Percentiles rank a stretch among this genome's conserved stretches.
Conservation (phyloP, 2,888 invertebrate genomes). For the Abrostola triplasia region DNA sequence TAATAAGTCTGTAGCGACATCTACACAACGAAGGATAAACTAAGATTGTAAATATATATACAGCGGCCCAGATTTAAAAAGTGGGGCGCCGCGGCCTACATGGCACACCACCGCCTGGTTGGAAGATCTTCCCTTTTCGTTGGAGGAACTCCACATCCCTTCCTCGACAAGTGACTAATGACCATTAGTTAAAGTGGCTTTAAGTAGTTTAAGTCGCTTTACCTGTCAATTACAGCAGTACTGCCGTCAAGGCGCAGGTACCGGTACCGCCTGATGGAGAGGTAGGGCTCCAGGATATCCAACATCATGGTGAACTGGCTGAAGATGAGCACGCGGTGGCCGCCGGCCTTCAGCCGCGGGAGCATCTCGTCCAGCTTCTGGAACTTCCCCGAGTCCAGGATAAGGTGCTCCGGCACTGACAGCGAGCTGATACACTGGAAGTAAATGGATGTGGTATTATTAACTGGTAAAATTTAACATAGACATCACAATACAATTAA, state of each 20-base stretch:
- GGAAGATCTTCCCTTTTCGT: too few relatives aligned
- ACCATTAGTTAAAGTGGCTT: background rate
- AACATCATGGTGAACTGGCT: conserved; percentile 99
- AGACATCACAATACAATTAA: too few relatives aligned
- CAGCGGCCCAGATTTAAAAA: too few relatives aligned
- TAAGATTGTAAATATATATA: too few relatives aligned
- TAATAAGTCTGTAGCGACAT: too few relatives aligned
- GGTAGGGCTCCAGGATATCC: conserved; percentile 96
- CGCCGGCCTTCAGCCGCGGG: conserved; percentile 91
- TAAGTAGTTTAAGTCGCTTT: conserved; percentile 2
- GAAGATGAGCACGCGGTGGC: conserved; percentile 96
- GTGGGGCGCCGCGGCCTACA: too few relatives aligned
- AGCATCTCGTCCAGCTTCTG: conserved; percentile 93
- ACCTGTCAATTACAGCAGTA: conserved; percentile 95
- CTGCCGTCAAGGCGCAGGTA: conserved; percentile 96
- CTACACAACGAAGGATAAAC: too few relatives aligned
- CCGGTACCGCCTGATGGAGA: conserved; percentile 91
- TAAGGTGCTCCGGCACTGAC: conserved; percentile 90
- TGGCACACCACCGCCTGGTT: too few relatives aligned
- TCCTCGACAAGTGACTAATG: too few relatives aligned
- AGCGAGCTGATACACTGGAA: conserved; percentile 89
- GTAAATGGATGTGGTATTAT: conserved; percentile 1
- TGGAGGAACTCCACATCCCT: too few relatives aligned
- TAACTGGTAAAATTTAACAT: too few relatives aligned
- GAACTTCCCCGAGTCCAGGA: conserved; percentile 96